These are phyloP conservation scores for Glyphotaelius pellucidus DNA, from an alignment of 2,888 invertebrate genomes.

Conservation along the genomic window DNA sequence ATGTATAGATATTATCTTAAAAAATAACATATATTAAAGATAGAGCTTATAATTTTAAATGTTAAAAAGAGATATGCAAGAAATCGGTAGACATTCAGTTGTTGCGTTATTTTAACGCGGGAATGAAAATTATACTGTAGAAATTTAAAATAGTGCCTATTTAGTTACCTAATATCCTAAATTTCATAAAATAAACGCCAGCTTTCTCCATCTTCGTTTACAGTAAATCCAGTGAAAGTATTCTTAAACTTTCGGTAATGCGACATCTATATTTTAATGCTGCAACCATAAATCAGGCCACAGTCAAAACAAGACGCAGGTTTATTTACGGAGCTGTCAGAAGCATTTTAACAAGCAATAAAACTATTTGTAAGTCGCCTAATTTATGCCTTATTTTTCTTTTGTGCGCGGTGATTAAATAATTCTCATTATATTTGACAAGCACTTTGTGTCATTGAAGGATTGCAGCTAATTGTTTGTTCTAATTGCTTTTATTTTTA, in stretches of 20 bases:
- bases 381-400: constrained; percentile 34
- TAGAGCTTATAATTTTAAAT: too few relatives aligned
- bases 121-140: too few relatives aligned
- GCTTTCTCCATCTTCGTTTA: neutral
- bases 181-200: too few relatives aligned
- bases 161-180: too few relatives aligned
- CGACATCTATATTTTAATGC: constrained; percentile 46
- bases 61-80: too few relatives aligned
- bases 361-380: constrained; percentile 46
- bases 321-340: constrained; percentile 30
- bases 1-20: too few relatives aligned
- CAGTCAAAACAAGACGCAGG: constrained; percentile 45
- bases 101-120: too few relatives aligned
- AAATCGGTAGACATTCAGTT: too few relatives aligned
- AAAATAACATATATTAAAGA: too few relatives aligned
- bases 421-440: constrained; percentile 6
- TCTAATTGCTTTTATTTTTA: neutral
- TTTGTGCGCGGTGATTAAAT: constrained; percentile 19
- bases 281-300: constrained; percentile 38
- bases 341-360: constrained; percentile 52
- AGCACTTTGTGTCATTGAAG: neutral
- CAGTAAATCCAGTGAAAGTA: constrained; percentile 14
- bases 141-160: too few relatives aligned
- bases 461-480: neutral
- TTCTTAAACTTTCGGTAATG: constrained; percentile 40